phyloP scores from a whole-genome alignment of 2,797 vertebrate species.

The Darevskia nairensis region DNA sequence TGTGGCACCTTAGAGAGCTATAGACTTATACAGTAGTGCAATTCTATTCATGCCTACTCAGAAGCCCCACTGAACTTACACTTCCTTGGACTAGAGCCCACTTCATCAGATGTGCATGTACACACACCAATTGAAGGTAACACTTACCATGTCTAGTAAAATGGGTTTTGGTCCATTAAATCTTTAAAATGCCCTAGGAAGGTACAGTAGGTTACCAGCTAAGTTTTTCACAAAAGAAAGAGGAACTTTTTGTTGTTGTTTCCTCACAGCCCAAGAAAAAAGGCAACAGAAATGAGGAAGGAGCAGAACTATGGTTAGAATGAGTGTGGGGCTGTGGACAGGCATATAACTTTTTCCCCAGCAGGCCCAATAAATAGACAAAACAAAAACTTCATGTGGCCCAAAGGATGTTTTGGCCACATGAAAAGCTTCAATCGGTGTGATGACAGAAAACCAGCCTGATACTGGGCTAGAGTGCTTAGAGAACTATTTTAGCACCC shows the following conservation, averaged over 20 bases:
- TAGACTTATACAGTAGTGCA: neutral
- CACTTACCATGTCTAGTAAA: neutral
- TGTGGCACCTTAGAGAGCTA: neutral
- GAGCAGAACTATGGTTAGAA: neutral
- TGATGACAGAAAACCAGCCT: neutral
- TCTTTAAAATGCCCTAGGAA: conserved; percentile 11
- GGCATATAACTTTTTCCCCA: neutral
- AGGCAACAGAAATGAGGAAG: neutral
- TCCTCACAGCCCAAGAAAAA: neutral
- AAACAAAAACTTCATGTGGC: neutral
- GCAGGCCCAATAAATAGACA: neutral
- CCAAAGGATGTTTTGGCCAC: neutral
- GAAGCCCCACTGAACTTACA: neutral
- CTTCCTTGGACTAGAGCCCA: neutral
- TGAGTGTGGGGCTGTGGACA: neutral
- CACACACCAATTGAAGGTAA: neutral
- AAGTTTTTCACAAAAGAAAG: neutral
- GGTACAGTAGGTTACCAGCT: neutral
- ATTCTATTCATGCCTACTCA: neutral
- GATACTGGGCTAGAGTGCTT: neutral
- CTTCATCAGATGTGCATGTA: neutral
- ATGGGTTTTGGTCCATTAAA: neutral
- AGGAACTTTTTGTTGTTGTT: neutral
- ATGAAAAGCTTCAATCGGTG: neutral
- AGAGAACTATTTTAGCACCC: neutral